Conservation (phyloP, 2,888 invertebrate genomes). For the Spodoptera picta region DNA sequence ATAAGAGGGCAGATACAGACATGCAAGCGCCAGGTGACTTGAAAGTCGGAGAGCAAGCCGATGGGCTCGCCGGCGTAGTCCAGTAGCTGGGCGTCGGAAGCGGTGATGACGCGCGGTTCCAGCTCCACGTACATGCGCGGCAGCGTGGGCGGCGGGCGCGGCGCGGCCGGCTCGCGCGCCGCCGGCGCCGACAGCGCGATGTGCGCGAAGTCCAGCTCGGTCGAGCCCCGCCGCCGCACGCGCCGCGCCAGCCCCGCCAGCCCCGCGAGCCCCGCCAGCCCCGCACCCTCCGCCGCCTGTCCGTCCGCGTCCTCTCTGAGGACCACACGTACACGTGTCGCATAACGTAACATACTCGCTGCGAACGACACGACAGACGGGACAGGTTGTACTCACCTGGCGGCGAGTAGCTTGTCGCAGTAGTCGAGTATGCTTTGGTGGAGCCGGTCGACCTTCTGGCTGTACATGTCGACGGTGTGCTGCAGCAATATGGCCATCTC, state of each 20-base stretch:
- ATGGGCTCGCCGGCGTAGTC: conserved; percentile 76
- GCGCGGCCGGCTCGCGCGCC: conserved; percentile 53
- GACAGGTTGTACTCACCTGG: conserved; percentile 51
- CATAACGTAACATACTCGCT: neutral
- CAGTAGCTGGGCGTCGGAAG: conserved; percentile 67
- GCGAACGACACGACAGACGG: neutral
- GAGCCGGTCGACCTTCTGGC: conserved; percentile 92
- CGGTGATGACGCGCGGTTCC: conserved; percentile 75
- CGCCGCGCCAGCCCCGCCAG: neutral
- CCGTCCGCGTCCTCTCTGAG: neutral
- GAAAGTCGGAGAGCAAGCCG: conserved; percentile 79
- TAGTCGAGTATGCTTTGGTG: conserved; percentile 78
- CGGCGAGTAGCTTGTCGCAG: conserved; percentile 73
- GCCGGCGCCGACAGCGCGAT: conserved; percentile 58
- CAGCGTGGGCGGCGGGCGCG: conserved; percentile 79
- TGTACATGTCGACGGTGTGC: conserved; percentile 91
- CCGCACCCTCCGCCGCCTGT: neutral
- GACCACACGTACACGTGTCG: too few relatives aligned
- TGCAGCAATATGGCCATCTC: conserved; percentile 94
- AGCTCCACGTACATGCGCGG: conserved; percentile 80
- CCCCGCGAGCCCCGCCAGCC: neutral
- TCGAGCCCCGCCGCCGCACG: neutral
- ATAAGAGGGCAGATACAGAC: conserved; percentile 48
- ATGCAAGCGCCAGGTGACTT: conserved; percentile 74
- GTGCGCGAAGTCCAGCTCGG: conserved; percentile 41